Evolutionary conservation across 1,140 invertebrate species (phyloP).

Genomic region (Oncopodura yosiiana): DNA sequence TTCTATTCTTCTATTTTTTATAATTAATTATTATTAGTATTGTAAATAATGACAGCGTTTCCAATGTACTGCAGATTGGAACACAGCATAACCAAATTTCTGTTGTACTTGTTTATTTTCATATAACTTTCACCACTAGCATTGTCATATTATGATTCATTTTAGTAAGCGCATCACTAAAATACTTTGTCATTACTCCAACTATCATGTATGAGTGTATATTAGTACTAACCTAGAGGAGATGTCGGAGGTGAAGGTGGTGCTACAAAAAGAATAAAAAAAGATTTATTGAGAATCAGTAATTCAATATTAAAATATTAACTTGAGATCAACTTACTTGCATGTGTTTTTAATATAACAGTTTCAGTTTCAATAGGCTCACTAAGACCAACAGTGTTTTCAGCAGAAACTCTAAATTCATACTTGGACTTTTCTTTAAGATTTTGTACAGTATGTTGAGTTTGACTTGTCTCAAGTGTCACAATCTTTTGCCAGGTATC

Average conservation of each 20-base stretch:
- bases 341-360: constrained; percentile 82
- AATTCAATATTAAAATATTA: constrained; percentile 33
- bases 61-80: too few species aligned
- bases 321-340: constrained; percentile 61
- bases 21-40: too few species aligned
- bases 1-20: too few species aligned
- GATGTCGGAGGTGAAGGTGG: constrained; percentile 81
- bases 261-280: constrained; percentile 46
- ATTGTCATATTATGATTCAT: too few species aligned
- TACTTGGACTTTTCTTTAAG: constrained; percentile 81
- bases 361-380: constrained; percentile 64
- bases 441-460: constrained; percentile 70
- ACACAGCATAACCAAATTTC: too few species aligned
- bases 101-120: too few species aligned
- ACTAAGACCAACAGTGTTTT: constrained; percentile 78
- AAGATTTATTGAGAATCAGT: constrained; percentile 18
- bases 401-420: constrained; percentile 80
- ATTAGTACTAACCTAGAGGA: too few species aligned
- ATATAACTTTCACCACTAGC: too few species aligned
- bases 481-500: constrained; percentile 82
- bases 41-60: too few species aligned
- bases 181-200: too few species aligned
- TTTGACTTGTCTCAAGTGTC: constrained; percentile 65
- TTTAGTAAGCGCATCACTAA: too few species aligned
- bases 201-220: too few species aligned